Conservation (phyloP, 2,888 invertebrate species). For the Vesta saturnalis region DNA sequence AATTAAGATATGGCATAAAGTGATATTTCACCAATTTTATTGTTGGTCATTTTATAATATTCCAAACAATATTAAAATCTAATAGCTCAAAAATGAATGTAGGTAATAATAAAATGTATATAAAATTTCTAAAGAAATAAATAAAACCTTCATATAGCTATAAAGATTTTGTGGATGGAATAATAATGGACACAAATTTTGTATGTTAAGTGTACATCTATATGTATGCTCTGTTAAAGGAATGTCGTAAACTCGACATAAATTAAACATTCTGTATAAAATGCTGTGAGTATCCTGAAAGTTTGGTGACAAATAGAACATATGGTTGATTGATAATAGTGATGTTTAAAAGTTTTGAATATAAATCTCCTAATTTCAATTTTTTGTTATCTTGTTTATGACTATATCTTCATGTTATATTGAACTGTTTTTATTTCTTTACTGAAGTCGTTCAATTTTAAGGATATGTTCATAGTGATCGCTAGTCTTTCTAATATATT, state of each 20-base stretch:
- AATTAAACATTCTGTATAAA: background rate
- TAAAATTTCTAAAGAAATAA: too few species aligned
- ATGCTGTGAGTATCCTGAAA: background rate
- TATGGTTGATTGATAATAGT: too few species aligned
- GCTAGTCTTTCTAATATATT: too few species aligned
- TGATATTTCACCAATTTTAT: background rate
- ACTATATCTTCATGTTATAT: too few species aligned
- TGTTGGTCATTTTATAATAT: too few species aligned
- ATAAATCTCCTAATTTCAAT: too few species aligned
- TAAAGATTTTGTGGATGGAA: background rate
- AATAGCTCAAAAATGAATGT: background rate
- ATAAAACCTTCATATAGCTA: background rate
- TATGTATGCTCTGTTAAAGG: background rate
- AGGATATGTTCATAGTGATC: too few species aligned
- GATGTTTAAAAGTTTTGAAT: too few species aligned
- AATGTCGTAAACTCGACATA: slow-evolving; percentile 1
- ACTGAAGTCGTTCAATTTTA: too few species aligned
- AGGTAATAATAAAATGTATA: background rate
- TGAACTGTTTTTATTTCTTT: too few species aligned
- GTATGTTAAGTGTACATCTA: background rate
- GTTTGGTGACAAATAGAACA: too few species aligned
- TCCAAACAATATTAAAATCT: background rate
- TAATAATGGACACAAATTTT: slow-evolving; percentile 1
- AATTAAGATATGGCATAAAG: background rate
- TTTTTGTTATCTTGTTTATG: too few species aligned